Evolutionary conservation across 2,113 vertebrate genomes (phyloP), one percentile per base, ranked within the genome.

Genomic region (Paradoxurus hermaphroditus): DNA sequence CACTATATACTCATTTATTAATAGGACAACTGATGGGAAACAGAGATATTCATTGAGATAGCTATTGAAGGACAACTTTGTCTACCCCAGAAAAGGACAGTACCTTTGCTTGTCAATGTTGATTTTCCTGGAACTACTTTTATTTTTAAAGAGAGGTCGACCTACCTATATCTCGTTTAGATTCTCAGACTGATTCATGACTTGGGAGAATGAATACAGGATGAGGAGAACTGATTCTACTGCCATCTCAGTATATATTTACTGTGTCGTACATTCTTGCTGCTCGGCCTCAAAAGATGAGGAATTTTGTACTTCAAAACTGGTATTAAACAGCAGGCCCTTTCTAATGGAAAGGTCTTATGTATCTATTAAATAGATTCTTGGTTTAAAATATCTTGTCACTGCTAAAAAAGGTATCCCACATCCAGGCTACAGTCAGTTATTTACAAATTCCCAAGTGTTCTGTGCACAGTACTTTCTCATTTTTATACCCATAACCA

Each of bases 41-140:
- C 15, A 36, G 0, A 59, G 70, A 91, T 49, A 81, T 53, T 49
- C 56, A 75, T 19, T 46, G 53, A 83, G 56, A 97, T 29, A 97
- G 10, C 87, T 97, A 91, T 94, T 94, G 34, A 95, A 96, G 51
- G 63, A 18, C 56, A 34, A 44, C 1, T 94, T 86, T 91, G 78
- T 29, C 81, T 78, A 9, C 10, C 70, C 39, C 41, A 46, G 18
- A 90, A 95, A 95, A 84, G 27, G 29, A 4, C 51, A 82, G 31
- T 12, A 86, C 53, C 8, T 41, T 96, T 90, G 8, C 19, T 86
- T 51, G 8, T 11, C 29, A 73, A 7, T 8, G 19, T 56, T 21
- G 19, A 23, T 77, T 93, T 88, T 91, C 29, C 2, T 56, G 78
- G 73, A 93, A 44, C 83, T 4, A 0, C 3, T 82, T 88, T 63